A percentile compares a stretch with the other conserved stretches of the same genome.
Evolutionary conservation across 2,113 vertebrate species (phyloP).

Genomic region (Platysternon megacephalum): DNA sequence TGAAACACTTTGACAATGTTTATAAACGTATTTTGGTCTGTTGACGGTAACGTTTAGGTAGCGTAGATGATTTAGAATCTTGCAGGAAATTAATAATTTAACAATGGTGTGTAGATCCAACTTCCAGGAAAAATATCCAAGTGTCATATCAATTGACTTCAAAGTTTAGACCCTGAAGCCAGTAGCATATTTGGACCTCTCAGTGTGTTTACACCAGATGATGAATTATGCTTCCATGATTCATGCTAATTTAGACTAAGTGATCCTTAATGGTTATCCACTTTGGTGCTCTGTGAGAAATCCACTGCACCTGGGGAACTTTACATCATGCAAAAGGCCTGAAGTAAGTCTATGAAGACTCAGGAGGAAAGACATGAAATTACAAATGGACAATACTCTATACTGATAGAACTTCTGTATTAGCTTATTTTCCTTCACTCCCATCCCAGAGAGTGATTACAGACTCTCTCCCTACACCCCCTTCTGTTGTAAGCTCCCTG

Average conservation of each 20-base stretch:
- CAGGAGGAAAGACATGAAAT: neutral
- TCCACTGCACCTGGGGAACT: neutral
- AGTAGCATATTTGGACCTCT: neutral
- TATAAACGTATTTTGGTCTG: neutral
- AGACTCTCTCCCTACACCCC: neutral
- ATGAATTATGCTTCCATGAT: neutral
- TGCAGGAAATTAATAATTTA: neutral
- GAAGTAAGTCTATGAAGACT: neutral
- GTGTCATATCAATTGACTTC: neutral
- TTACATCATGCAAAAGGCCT: neutral
- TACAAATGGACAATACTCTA: neutral
- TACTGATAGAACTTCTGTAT: neutral
- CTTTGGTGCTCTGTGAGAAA: neutral
- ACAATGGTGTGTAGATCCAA: neutral
- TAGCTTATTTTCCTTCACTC: neutral
- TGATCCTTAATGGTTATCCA: neutral
- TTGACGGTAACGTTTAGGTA: neutral
- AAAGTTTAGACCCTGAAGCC: neutral
- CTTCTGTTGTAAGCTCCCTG: neutral
- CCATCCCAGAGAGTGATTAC: neutral
- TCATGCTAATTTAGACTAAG: neutral
- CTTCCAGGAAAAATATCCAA: neutral
- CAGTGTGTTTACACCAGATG: accelerated
- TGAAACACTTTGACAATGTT: neutral
- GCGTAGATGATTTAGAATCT: neutral